A percentile compares a stretch with the other conserved stretches of the same genome.
Conservation (phyloP, 1,140 invertebrate genomes). For the Drosophila ambigua region DNA sequence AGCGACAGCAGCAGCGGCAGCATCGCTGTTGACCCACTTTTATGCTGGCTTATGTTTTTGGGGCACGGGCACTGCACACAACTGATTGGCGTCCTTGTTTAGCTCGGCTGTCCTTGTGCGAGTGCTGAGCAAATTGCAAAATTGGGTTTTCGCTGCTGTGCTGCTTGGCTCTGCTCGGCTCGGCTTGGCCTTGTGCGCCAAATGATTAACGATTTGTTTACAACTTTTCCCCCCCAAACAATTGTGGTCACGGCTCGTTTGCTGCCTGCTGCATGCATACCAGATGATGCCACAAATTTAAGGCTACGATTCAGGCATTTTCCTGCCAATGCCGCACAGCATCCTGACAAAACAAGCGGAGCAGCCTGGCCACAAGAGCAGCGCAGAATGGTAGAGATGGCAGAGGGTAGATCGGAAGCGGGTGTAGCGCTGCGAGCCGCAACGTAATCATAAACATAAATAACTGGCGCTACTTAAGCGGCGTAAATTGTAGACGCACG, state of each 20-base stretch:
- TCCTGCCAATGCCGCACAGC: not conserved
- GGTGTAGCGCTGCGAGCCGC: conserved; percentile 54
- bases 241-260: too few relatives aligned
- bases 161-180: conserved; percentile 7
- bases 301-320: conserved; percentile 1
- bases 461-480: conserved; percentile 68
- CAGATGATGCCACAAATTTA: not conserved
- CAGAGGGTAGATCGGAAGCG: not conserved
- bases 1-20: conserved; percentile 36
- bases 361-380: not conserved
- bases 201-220: conserved; percentile 71
- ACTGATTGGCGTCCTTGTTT: conserved; percentile 67
- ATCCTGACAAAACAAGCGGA: too few relatives aligned
- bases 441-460: conserved; percentile 79
- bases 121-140: conserved; percentile 47
- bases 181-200: conserved; percentile 30
- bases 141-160: conserved; percentile 34
- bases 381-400: too few relatives aligned
- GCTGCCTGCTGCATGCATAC: too few relatives aligned
- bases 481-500: conserved; percentile 73
- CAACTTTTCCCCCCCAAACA: conserved; percentile 22
- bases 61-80: conserved; percentile 32
- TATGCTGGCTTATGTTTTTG: conserved; percentile 14
- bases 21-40: conserved; percentile 51
- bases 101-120: conserved; percentile 50